Base-by-base conservation (phyloP, 1,140 invertebrate genomes). In the Tetragnatha versicolor region DNA sequence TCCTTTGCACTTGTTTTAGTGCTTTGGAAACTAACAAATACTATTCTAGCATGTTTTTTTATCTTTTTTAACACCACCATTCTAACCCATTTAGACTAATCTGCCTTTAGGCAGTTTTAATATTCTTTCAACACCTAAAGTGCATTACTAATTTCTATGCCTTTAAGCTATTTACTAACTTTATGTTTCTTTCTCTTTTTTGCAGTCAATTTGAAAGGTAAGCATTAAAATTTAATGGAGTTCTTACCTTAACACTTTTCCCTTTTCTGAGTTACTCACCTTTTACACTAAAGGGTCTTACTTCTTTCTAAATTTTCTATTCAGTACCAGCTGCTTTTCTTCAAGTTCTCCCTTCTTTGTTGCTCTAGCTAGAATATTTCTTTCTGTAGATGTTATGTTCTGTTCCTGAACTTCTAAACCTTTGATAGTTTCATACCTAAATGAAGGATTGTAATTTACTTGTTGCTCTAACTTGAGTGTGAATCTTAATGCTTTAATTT, bases 131-230 rank as follows among this genome's bases (percentile, higher is more conserved):
- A 31, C 22, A 5, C 20, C 49, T 58, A 72, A 29, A 33, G 20
- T 53, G 17, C 33, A 39, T 55, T 72, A 39, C 35, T 42, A 35
- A 61, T 61, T 31, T 6, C 25, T 60, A 79, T 63, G 33, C 49
- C 37, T 68, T 68, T 53, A n/a, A 78, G 20, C 25, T 37, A 29
- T 42, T 25, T 79, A 79, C 65, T 72, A 79, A 70, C 72, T 79
- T 61, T 68, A 25, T 60, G 33, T 70, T 51, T 61, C 39, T 69
- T 72, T 76, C 55, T 55, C 72, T 51, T 79, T 58, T 63, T 72
- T 72, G 27, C 77, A 79, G 77, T 79, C 55, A 79, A 79, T 72
- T 63, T 79, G 31, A 79, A 37, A 79, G 77, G 77, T 79, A 79
- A 79, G 77, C 68, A 63, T 61, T 37, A 66, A 51, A 42, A 37